Conservation (phyloP, 2,113 vertebrate genomes). For the Polyodon spathula region DNA sequence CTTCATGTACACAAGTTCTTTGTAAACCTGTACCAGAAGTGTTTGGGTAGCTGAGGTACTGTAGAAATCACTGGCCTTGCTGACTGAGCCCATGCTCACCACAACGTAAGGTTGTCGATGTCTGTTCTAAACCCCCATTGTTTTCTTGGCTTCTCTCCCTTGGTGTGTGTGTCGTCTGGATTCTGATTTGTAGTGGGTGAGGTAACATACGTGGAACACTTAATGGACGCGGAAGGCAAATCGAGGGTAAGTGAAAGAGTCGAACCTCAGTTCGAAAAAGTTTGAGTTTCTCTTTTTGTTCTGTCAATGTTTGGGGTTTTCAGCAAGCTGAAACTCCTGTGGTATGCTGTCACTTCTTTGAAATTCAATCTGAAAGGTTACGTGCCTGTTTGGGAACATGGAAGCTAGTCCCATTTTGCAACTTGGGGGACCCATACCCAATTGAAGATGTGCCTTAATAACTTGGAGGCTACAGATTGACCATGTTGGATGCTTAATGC, state of each 20-base stretch:
- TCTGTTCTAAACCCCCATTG: conserved; percentile 99
- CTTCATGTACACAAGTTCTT: conserved; percentile 55
- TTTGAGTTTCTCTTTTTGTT: conserved; percentile 45
- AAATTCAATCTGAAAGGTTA: too few species aligned
- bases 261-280: conserved; percentile 62
- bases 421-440: too few species aligned
- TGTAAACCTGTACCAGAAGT: conserved; percentile 89
- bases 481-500: too few species aligned
- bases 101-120: conserved; percentile 80
- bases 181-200: conserved; percentile 99
- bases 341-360: too few species aligned
- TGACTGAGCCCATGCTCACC: conserved; percentile 85
- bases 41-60: conserved; percentile 71
- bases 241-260: conserved; percentile 99
- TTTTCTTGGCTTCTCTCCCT: conserved; percentile 99
- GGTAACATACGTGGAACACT: conserved; percentile 99
- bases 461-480: too few species aligned
- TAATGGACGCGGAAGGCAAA: conserved; percentile 99
- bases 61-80: conserved; percentile 80
- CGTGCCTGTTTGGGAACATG: too few species aligned
- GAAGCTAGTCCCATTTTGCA: too few species aligned
- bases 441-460: too few species aligned
- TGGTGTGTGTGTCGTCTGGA: conserved; percentile 99
- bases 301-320: conserved; percentile 35
- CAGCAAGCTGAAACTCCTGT: conserved; percentile 36